Conservation (phyloP, 35 echinoderm and acorn worm genomes). For the Apostichopus californicus region DNA sequence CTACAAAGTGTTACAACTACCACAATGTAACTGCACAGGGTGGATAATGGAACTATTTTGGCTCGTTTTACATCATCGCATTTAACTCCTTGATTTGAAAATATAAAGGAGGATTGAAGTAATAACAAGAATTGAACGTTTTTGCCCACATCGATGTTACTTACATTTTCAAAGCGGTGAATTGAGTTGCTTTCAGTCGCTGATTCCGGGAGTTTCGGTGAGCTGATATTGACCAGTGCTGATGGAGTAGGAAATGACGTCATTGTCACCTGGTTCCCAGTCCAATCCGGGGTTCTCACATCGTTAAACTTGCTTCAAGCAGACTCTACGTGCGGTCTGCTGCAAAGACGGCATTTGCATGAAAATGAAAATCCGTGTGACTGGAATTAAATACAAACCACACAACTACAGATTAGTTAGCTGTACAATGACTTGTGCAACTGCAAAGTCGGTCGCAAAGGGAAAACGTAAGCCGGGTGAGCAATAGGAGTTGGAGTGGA, state of each 20-base stretch:
- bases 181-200: not conserved
- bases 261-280: slow-evolving; percentile 2
- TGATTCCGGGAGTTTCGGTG: not conserved
- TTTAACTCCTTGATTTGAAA: too few species aligned
- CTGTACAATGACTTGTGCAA: too few species aligned
- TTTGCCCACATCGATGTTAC: not conserved
- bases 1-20: too few species aligned
- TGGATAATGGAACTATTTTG: not conserved
- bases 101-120: not conserved
- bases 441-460: too few species aligned
- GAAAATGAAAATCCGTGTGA: too few species aligned
- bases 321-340: not conserved
- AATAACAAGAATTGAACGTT: not conserved
- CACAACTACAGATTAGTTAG: too few species aligned
- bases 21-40: not conserved
- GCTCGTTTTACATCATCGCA: too few species aligned
- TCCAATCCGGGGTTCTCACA: not conserved
- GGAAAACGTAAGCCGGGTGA: too few species aligned
- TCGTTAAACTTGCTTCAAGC: not conserved
- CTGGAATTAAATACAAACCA: too few species aligned
- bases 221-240: slow-evolving; percentile 9
- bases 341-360: too few species aligned
- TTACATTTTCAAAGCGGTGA: slow-evolving; percentile 1
- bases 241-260: slow-evolving; percentile 21
- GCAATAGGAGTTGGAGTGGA: too few species aligned